These are phyloP conservation scores for Indicator indicator DNA, from an alignment of 2,113 vertebrate genomes.

Conservation along the genomic window DNA sequence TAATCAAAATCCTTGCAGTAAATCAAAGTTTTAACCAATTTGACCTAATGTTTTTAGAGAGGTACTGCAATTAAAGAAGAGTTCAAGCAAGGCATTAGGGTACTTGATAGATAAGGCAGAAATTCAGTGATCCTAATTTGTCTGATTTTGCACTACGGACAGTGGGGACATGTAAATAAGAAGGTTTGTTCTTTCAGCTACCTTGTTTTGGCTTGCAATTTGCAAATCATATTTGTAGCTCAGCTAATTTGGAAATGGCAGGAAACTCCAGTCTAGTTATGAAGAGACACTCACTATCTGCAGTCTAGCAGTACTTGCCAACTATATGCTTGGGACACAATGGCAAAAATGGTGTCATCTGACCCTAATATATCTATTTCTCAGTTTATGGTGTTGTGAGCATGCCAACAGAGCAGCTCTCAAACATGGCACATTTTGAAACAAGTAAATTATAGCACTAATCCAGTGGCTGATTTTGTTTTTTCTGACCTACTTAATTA, in stretches of 20 bases:
- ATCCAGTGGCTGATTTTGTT: constrained; percentile 55
- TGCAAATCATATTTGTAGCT: constrained; percentile 57
- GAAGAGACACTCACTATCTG: constrained; percentile 75
- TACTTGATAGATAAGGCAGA: background rate
- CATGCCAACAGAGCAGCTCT: constrained; percentile 54
- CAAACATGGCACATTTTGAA: constrained; percentile 43
- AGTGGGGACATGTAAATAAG: background rate
- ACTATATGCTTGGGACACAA: constrained; percentile 63
- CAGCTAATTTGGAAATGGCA: constrained; percentile 59
- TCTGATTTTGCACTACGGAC: background rate
- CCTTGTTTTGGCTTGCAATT: constrained; percentile 57
- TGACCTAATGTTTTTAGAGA: background rate
- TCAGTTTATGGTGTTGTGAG: constrained; percentile 59
- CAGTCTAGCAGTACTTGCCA: constrained; percentile 73
- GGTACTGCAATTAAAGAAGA: background rate
- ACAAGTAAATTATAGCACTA: constrained; percentile 56
- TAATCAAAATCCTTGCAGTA: background rate
- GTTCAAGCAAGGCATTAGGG: background rate
- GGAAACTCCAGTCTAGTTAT: constrained; percentile 58
- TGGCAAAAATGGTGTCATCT: constrained; percentile 65
- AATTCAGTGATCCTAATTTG: background rate
- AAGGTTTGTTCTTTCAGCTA: background rate
- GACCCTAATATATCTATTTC: constrained; percentile 53
- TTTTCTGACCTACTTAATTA: constrained; percentile 81
- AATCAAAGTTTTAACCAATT: background rate